phyloP scores from a whole-genome alignment of 2,113 vertebrate species.

The Alectura lathami region DNA sequence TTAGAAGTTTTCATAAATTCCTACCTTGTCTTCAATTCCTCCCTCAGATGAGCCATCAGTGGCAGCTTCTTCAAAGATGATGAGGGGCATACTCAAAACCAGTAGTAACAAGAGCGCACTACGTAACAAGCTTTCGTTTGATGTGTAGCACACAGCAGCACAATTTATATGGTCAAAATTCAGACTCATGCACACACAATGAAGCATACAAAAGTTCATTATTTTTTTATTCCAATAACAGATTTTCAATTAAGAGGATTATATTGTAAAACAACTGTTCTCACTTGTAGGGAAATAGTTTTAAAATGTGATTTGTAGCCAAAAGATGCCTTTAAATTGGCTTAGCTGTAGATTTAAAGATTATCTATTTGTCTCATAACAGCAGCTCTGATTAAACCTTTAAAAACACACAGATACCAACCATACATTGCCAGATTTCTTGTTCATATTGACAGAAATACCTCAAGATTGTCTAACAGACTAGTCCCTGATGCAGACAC shows the following conservation, averaged over 20 bases:
- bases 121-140: neutral
- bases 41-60: neutral
- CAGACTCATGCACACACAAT: neutral
- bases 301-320: neutral
- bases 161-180: neutral
- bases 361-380: slow-evolving; percentile 8
- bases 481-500: neutral
- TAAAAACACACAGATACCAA: slow-evolving; percentile 3
- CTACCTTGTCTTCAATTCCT: neutral
- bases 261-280: neutral
- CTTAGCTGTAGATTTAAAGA: slow-evolving; percentile 23
- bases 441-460: neutral
- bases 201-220: neutral
- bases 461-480: neutral
- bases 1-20: neutral
- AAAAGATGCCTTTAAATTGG: neutral
- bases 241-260: slow-evolving; percentile 7
- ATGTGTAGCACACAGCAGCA: neutral
- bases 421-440: neutral
- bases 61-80: neutral
- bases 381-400: neutral
- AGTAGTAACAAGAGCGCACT: neutral
- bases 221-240: neutral
- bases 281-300: neutral
- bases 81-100: neutral